These are phyloP conservation scores for Lottia gigantea DNA, from an alignment of 2,888 invertebrate species.

Conservation along the genomic window DNA sequence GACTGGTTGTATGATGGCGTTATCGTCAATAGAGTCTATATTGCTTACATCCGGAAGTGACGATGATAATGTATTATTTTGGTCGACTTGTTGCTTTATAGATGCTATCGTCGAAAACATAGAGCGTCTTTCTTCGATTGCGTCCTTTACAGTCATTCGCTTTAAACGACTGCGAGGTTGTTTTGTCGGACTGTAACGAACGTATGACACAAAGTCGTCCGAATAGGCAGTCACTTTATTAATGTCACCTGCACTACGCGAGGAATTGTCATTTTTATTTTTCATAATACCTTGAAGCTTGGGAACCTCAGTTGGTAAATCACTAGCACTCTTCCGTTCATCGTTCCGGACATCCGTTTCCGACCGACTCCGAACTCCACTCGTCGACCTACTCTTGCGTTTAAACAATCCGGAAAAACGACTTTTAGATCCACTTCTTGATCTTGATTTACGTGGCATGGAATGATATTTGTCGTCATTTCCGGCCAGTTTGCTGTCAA, in stretches of 20 bases:
- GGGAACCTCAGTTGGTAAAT: background rate
- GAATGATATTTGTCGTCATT: conserved; percentile 1
- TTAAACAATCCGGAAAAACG: conserved; percentile 32
- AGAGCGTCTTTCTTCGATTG: conserved; percentile 36
- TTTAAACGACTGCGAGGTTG: conserved; percentile 44
- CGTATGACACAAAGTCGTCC: conserved; percentile 20
- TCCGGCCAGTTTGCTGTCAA: background rate
- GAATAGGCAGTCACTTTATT: conserved; percentile 13
- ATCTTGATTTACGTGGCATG: conserved; percentile 25
- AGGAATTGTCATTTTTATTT: background rate
- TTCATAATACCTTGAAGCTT: background rate
- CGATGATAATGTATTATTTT: conserved; percentile 8
- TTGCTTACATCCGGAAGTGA: conserved; percentile 20
- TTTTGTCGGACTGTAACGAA: conserved; percentile 31
- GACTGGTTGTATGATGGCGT: background rate
- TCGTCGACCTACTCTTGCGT: conserved; percentile 26
- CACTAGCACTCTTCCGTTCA: background rate
- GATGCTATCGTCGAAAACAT: conserved; percentile 25
- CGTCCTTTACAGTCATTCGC: conserved; percentile 52
- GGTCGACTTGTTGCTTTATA: background rate
- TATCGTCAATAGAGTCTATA: conserved; percentile 10
- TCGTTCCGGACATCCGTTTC: conserved; percentile 24
- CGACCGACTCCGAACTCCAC: conserved; percentile 24
- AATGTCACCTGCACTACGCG: background rate
- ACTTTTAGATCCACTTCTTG: conserved; percentile 31